Base-by-base conservation (phyloP, 2,888 invertebrate species). In the Hypercompe scribonia region DNA sequence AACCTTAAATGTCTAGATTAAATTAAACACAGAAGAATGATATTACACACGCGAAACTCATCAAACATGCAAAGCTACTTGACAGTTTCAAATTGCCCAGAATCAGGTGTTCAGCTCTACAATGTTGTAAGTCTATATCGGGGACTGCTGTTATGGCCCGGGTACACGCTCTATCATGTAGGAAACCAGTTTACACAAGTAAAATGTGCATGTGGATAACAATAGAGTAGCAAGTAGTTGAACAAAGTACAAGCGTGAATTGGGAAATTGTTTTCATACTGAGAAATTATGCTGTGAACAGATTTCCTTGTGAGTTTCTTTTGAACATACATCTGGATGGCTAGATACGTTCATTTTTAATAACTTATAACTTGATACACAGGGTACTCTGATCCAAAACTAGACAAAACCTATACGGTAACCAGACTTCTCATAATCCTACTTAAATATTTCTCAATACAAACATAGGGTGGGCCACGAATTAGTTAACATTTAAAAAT, bases 101-200 rank as follows among this genome's bases (percentile, higher is more conserved):
- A 71, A 74, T 75, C 84, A 81, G 81, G 81, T 83, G 81, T 71
- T 67, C 15, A n/a, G n/a, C n/a, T 54, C 24, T 54, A n/a, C 24
- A 50, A 50, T 54, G 50, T 24, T 54, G 24, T 54, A 54, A 11
- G 50, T n/a, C 50, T 54, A 54, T 54, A n/a, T 54, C 11, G 39
- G 11, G 36, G 67, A 68, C 42, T 33, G 61, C 42, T 67, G 46
- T 24, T 13, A 70, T 54, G 3, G 50, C 10, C n/a, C 50, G n/a
- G 50, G n/a, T 54, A 54, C 50, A 54, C 10, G 50, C 50, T 54
- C 21, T 3, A 54, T n/a, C 50, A 54, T 54, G 50, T n/a, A 10
- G 10, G 24, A n/a, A n/a, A 54, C 50, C 50, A 24, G 50, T 54
- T 54, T n/a, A n/a, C n/a, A 24, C 50, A 54, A 54, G 8, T 50